Evolutionary conservation across 2,888 invertebrate species (phyloP), one percentile per base, ranked within the genome.

Genomic region (Plutella xylostella): DNA sequence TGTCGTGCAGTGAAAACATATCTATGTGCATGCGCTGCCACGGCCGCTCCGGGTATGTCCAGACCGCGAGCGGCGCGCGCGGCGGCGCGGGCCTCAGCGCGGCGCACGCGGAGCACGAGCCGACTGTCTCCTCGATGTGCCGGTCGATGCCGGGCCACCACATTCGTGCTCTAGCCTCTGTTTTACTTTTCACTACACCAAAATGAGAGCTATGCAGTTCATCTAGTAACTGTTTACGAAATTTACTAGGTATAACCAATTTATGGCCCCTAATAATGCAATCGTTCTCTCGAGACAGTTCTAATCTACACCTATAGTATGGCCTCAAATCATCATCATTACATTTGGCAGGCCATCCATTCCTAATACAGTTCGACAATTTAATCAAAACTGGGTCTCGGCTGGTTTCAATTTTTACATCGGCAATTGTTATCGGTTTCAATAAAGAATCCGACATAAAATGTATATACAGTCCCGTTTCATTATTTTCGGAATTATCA

Each of bases 171-270:
- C 47, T 19, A 4, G 50, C 49, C 22, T 48, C 45, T 9, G 28
- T n/a, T 46, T 53, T 53, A 1, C 46, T 51, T 42, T 52, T 52
- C 4, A 51, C 48, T 2, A 51, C 43, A 4, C 49, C 49, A 25
- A 51, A 48, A 39, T 49, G 49, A 11, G 50, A 41, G 3, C 15
- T 18, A 30, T 51, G 51, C 15, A 50, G 30, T 31, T 52, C 48
- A 11, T 48, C 43, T 35, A 51, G 42, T 5, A 52, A 4, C 15
- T 30, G 39, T 25, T 47, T 46, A 1, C 48, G 25, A 14, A 45
- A 50, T 21, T 30, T 17, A 12, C 7, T 1, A n/a, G 47, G 47
- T 19, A 47, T 43, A 18, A 43, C 14, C 11, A 46, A 11, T 31
- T 42, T 41, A 28, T 20, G 43, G 17, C 50, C 48, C 5, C 52